Evolutionary conservation across 2,797 vertebrate genomes (phyloP), one percentile per base, ranked within the genome.

Genomic region (Gymnodraco acuticeps): DNA sequence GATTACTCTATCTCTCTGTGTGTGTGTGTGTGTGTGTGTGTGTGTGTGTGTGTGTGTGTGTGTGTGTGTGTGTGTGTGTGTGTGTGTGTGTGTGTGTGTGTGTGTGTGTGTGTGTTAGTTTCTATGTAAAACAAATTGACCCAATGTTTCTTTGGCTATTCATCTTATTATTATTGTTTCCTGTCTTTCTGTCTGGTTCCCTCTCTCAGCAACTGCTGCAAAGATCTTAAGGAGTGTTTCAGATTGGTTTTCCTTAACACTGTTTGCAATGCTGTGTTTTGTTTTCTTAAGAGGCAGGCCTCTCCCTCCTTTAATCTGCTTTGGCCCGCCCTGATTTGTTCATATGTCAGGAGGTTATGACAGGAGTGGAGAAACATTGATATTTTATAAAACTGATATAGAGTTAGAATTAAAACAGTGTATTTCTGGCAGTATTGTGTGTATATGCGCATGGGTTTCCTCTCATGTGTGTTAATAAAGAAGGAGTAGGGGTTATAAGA

Each of bases 281-380:
- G 84, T 90, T 91, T 89, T 75, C 42, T 77, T 78, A 79, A 83
- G 52, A 80, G 77, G 74, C 73, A 58, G 19, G 73, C 77, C 85
- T 82, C 73, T 82, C 69, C 84, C 64, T 83, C 14, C 19, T 80
- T 73, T 43, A 56, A 12, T 73, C 42, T 68, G 70, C 64, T 75
- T 76, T 77, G 77, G 78, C 67, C 72, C 56, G 1, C 84, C 82
- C 75, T 64, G 54, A 83, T 80, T 69, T 88, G 64, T 70, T 56
- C 47, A 78, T 55, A 59, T 31, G 64, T 46, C 46, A 64, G 46
- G 54, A 68, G 41, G 50, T 65, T 51, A 63, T 55, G 48, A 50
- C 62, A 65, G 31, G 11, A 60, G 23, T 65, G 23, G 31, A 82
- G 64, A 83, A 75, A 20, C 60, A 74, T 17, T 16, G 47, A 6